Base-by-base conservation (phyloP, 2,797 vertebrate genomes). In the Chloroceryle amazona region DNA sequence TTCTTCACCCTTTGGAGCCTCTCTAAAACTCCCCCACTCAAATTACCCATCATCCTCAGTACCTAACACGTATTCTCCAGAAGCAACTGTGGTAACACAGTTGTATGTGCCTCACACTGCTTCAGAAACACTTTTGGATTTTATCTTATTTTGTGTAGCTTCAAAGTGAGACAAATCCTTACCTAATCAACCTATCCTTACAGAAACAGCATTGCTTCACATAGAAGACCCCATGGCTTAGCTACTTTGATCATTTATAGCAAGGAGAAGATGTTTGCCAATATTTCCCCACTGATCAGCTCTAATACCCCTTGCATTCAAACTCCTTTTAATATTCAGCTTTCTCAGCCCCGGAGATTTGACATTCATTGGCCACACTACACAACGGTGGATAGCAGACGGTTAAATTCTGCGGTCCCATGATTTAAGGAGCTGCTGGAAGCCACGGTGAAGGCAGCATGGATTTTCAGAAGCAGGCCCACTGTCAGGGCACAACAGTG, bases 381-480 rank as follows among this genome's bases (percentile, higher is more conserved):
- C 20, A 10, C 37, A 51, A 4, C 0, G 0, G 51, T 15, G 10
- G 37, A 57, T n/a, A 22, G 22, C 28, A 82, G 68, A n/a, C 1
- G 2, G 9, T 17, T 71, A 55, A 75, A 49, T 3, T 8, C 16
- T 42, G 61, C 44, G 57, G 49, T 41, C 74, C 57, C 67, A 49
- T 5, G 47, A 63, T 51, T 76, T 18, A 63, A 52, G 26, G 16
- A 81, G 63, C 63, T 76, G 86, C 67, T 52, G 71, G 37, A 82
- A 89, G 55, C 22, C 37, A 29, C 29, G 35, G 19, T 31, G 49
- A 92, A 73, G 46, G 51, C 42, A 92, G 82, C 35, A 60, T 15
- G 58, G 25, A 49, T 23, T 73, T 73, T 70, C 44, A 90, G 70
- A 33, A 84, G 55, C 39, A 84, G 72, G 42, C 11, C 75, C n/a